Evolutionary conservation across 1,140 invertebrate genomes (phyloP).

Genomic region (Dermatophagoides farinae): DNA sequence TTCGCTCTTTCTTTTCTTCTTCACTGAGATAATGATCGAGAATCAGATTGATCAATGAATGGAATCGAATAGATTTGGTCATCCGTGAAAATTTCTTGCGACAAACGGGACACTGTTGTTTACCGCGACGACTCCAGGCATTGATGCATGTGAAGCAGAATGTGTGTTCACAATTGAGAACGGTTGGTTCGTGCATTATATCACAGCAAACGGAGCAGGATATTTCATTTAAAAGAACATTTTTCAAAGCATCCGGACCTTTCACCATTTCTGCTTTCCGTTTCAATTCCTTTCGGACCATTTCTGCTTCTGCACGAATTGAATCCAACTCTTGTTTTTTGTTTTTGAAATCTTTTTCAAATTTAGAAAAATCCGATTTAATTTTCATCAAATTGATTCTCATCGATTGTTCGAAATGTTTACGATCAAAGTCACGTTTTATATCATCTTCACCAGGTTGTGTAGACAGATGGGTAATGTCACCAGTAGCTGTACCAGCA

Average conservation of each 20-base stretch:
- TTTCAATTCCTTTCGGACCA: too few species aligned
- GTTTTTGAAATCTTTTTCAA: too few species aligned
- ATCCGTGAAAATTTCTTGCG: conserved; percentile 26
- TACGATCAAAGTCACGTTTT: background rate
- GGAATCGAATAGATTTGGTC: conserved; percentile 26
- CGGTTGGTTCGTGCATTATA: conserved; percentile 46
- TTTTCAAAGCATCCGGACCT: background rate
- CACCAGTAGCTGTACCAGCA: background rate
- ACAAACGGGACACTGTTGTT: conserved; percentile 45
- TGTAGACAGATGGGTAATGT: too few species aligned
- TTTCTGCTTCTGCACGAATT: too few species aligned
- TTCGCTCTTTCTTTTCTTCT: background rate
- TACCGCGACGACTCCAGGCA: conserved; percentile 34
- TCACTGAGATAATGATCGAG: conserved; percentile 26
- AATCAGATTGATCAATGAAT: conserved; percentile 38
- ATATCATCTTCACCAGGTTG: background rate
- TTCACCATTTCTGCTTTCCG: too few species aligned
- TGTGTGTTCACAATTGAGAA: conserved; percentile 51
- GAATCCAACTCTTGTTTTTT: too few species aligned
- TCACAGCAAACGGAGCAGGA: conserved; percentile 57
- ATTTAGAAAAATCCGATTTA: too few species aligned
- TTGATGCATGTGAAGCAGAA: conserved; percentile 52
- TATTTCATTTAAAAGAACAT: conserved; percentile 42
- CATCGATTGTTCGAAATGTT: too few species aligned
- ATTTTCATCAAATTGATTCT: too few species aligned